Evolutionary conservation across 2,113 vertebrate species (phyloP), one percentile per base, ranked within the genome.

Genomic region (Laticauda colubrina): DNA sequence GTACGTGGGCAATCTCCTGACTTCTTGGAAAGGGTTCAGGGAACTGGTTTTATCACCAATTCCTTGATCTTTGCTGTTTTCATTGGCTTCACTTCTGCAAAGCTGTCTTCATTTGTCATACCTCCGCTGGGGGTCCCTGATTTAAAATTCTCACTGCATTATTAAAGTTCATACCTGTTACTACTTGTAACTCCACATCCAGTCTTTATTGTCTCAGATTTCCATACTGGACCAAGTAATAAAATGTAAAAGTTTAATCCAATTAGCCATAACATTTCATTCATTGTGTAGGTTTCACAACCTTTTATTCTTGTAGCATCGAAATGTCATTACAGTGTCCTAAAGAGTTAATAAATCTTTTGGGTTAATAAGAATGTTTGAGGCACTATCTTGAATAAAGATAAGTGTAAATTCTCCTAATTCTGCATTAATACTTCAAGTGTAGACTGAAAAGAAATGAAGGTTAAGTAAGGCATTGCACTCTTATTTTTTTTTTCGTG

Each of bases 391-490:
- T 92, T 24, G 20, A 93, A 91, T 85, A 94, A 91, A 91, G 90
- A 24, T 91, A 92, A 29, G 91, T 93, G 75, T 54, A 43, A 9
- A 21, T 69, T 64, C 54, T 18, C n/a, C 23, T 85, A 85, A 48
- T 26, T 86, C 11, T 86, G 43, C 45, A 48, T 48, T 86, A 24
- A 23, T 86, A 48, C 54, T 93, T 94, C 90, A 54, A 94, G 43
- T 45, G 91, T 93, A 91, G 0, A 0, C 12, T 90, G 94, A 94
- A 91, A 91, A 92, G 23, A 0, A 0, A 88, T 95, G 92, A 95
- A 96, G 95, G 89, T 88, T 93, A 96, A 94, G 88, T 45, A 89
- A 96, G 94, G n/a, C 2, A 3, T n/a, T 88, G 93, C 39, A 4
- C 91, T 54, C 26, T 20, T 3, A 3, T 91, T 89, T 53, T 59